Conservation (phyloP, 2,797 vertebrate species). For the Darevskia mixta region DNA sequence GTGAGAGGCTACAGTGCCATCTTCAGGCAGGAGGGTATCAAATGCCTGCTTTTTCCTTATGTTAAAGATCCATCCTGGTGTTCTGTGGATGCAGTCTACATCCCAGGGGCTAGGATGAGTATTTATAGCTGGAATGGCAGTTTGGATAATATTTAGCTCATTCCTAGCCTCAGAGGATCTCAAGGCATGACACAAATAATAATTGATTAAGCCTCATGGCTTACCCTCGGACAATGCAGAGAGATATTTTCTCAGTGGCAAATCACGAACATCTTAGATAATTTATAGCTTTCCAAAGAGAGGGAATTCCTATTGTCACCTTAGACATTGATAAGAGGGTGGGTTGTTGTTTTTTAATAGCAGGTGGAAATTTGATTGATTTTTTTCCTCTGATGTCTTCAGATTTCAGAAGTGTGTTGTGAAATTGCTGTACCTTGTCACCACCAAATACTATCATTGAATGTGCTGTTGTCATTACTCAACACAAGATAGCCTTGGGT, state of each 20-base stretch:
- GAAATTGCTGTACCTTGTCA: background rate
- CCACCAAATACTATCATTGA: background rate
- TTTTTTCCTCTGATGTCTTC: background rate
- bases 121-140: background rate
- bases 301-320: background rate
- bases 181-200: rapidly evolving
- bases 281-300: background rate
- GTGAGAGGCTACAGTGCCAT: conserved; percentile 68
- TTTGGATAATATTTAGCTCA: background rate
- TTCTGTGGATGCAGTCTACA: background rate
- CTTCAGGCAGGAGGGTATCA: conserved; percentile 67
- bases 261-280: background rate
- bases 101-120: background rate
- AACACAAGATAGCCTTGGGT: background rate
- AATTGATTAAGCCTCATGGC: background rate
- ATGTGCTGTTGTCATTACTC: background rate
- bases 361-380: background rate
- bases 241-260: background rate
- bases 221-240: background rate
- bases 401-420: rapidly evolving
- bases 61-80: background rate
- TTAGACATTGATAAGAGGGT: conserved; percentile 3
- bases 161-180: background rate
- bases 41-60: rapidly evolving
- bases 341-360: background rate